phyloP scores from a whole-genome alignment of 2,113 vertebrate species.

The Ciconia boyciana region DNA sequence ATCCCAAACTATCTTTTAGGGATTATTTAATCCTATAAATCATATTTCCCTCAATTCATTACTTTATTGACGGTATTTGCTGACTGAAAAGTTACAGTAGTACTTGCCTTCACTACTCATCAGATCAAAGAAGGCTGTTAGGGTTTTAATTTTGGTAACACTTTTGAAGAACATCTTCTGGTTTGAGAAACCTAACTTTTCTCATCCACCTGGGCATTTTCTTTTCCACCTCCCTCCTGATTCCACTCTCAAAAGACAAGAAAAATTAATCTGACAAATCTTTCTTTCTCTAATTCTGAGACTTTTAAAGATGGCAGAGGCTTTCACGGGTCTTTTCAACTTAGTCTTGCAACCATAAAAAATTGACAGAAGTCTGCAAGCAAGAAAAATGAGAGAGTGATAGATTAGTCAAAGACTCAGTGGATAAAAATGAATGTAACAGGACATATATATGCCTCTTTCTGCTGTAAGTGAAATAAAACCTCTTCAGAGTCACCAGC shows the following conservation, averaged over 20 bases:
- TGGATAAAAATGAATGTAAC: background rate
- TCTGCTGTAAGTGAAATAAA: background rate
- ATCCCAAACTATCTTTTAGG: background rate
- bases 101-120: background rate
- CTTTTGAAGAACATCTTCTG: background rate
- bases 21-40: background rate
- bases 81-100: background rate
- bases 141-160: background rate
- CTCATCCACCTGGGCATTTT: background rate
- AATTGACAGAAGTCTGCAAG: background rate
- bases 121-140: background rate
- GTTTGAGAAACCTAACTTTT: background rate
- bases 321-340: background rate
- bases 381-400: background rate
- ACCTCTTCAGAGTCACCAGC: background rate
- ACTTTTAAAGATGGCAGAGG: constrained; percentile 1
- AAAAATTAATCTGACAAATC: background rate
- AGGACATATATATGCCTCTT: background rate
- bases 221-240: background rate
- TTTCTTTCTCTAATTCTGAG: background rate
- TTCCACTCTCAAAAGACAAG: background rate
- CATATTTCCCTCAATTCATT: background rate
- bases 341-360: background rate
- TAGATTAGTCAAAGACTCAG: background rate
- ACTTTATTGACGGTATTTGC: background rate